phyloP scores from a whole-genome alignment of 2,797 vertebrate genomes.

The Oryzias dopingdopingensis region DNA sequence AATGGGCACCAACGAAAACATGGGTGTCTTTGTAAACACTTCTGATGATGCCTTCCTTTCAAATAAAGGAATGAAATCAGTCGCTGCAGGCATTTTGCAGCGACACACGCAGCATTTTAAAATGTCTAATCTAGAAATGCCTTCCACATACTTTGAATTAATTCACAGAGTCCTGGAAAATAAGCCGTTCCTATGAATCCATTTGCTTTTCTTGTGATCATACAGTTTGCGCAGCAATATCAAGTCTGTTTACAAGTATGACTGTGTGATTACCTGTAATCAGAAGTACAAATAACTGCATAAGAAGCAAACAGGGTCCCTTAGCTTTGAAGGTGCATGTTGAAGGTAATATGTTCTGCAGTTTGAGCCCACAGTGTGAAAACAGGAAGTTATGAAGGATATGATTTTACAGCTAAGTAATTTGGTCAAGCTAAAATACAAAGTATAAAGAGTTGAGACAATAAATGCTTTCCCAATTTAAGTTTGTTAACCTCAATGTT shows the following conservation, averaged over 20 bases:
- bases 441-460: conserved; percentile 10
- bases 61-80: conserved; percentile 64
- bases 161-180: conserved; percentile 50
- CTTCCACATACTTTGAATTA: conserved; percentile 42
- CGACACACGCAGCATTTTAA: conserved; percentile 55
- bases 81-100: conserved; percentile 44
- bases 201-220: conserved; percentile 29
- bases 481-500: too few species aligned
- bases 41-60: conserved; percentile 68
- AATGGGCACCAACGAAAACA: conserved; percentile 55
- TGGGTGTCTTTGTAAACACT: conserved; percentile 54
- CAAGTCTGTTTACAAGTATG: conserved; percentile 5
- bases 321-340: conserved; percentile 11
- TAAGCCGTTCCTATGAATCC: conserved; percentile 23
- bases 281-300: conserved; percentile 9
- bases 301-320: conserved; percentile 22
- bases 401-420: conserved; percentile 40
- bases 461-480: too few species aligned
- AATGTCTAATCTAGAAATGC: conserved; percentile 44
- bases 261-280: conserved; percentile 14
- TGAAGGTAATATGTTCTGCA: conserved; percentile 9
- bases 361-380: conserved; percentile 19
- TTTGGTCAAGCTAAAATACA: conserved; percentile 25
- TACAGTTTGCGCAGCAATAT: conserved; percentile 10
- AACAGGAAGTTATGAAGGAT: conserved; percentile 29